These are phyloP conservation scores for Gymnosoma rotundatum DNA, from an alignment of 2,888 invertebrate genomes.

Conservation along the genomic window DNA sequence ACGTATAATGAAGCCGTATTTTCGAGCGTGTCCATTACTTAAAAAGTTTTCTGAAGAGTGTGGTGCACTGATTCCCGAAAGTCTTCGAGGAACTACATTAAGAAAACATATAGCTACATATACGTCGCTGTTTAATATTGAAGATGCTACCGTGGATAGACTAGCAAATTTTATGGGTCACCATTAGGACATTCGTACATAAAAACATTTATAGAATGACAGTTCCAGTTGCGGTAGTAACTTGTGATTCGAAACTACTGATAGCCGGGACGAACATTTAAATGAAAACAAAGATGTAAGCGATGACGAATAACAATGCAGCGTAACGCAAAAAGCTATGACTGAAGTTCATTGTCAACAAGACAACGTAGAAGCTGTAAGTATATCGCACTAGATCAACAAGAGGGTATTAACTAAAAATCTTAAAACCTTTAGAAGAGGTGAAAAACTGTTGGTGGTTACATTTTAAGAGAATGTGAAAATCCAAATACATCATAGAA, in stretches of 20 bases:
- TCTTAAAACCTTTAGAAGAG: no score
- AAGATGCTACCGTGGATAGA: conserved; percentile 37
- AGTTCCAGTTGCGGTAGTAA: conserved; percentile 9
- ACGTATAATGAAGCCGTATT: conserved; percentile 1
- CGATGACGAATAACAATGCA: no score
- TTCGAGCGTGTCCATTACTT: conserved; percentile 14
- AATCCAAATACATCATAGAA: no score
- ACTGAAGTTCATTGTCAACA: no score
- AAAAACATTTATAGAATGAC: conserved; percentile 43
- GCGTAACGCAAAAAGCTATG: no score
- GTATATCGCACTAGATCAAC: no score
- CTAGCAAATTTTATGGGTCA: conserved; percentile 54
- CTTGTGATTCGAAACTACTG: conserved; percentile 18
- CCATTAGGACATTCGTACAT: conserved; percentile 41
- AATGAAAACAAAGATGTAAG: not conserved
- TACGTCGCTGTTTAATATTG: conserved; percentile 31
- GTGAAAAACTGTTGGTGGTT: no score
- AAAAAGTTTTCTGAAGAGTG: conserved; percentile 31
- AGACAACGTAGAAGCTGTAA: no score
- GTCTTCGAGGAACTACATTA: no score
- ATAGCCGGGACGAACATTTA: conserved; percentile 1
- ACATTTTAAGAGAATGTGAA: no score
- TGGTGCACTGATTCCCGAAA: no score
- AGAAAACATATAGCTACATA: conserved; percentile 41
- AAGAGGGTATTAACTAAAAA: no score